Evolutionary conservation across 2,113 vertebrate genomes (phyloP), one percentile per base, ranked within the genome.

Genomic region (Petaurus breviceps): DNA sequence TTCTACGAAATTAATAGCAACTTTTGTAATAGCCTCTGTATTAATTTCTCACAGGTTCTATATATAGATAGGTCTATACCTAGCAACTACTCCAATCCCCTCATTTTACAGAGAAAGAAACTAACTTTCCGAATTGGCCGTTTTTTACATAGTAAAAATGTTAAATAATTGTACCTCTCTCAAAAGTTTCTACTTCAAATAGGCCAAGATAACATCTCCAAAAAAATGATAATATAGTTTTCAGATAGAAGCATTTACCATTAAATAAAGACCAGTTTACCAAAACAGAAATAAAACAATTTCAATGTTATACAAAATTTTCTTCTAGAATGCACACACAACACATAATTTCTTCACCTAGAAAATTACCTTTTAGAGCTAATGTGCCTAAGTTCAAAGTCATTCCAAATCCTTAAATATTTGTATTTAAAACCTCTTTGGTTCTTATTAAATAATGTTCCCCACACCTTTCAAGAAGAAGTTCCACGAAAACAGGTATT

Each of bases 1-100:
- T 92, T 96, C 94, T 96, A 46, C 92, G 94, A 97, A 97, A 97
- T 92, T 96, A 97, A 97, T 26, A 96, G 95, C 96, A 96, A 97
- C 46, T 95, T 51, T 46, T 94, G 50, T 54, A 97, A 95, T 49
- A 84, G 90, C 93, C 68, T 94, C 50, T 93, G 91, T 95, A 19
- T 46, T 89, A 57, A 51, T 92, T 84, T 77, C n/a, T 84, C n/a
- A 84, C 23, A 43, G n/a, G n/a, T 1, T 84, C 16, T n/a, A n/a
- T n/a, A n/a, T n/a, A n/a, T n/a, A n/a, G n/a, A 22, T 43, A 84
- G 6, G n/a, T n/a, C n/a, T n/a, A n/a, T n/a, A 84, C 4, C 37
- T 43, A 84, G 68, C 23, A 43, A 19, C 37, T 43, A 84, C n/a
- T 84, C n/a, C 68, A 84, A 22, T 43, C 16, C 68, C 68, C 37